phyloP scores from a whole-genome alignment of 2,888 invertebrate species.

The Andrena flavipes region DNA sequence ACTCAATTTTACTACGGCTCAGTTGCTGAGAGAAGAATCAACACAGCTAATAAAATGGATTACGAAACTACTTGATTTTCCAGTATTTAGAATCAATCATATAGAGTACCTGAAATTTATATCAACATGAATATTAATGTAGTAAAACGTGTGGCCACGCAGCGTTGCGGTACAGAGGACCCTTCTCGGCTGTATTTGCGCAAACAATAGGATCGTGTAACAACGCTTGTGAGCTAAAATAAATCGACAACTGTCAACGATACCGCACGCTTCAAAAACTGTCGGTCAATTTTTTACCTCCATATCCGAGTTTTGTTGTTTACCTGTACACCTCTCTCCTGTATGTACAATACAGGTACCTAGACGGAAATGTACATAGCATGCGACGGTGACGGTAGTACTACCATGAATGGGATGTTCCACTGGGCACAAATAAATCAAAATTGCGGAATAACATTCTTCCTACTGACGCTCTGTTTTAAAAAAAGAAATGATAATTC shows the following conservation, averaged over 20 bases:
- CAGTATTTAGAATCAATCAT: neutral
- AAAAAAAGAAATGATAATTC: neutral
- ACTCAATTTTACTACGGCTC: neutral
- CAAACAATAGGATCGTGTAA: slow-evolving; percentile 11
- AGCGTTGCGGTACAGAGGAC: neutral
- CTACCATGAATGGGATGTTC: neutral
- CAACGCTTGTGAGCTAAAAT: neutral
- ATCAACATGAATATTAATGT: slow-evolving; percentile 1
- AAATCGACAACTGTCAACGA: slow-evolving; percentile 15
- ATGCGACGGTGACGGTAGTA: neutral
- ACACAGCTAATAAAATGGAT: neutral
- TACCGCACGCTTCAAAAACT: slow-evolving; percentile 3
- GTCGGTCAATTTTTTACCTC: neutral
- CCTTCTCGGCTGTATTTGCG: neutral
- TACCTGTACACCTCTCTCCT: too few species aligned
- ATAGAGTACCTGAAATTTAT: slow-evolving; percentile 10
- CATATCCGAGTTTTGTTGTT: slow-evolving; percentile 10
- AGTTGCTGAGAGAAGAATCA: neutral
- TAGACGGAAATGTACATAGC: neutral
- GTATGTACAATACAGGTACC: neutral
- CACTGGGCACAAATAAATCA: neutral
- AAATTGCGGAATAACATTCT: neutral
- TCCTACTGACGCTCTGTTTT: too few species aligned
- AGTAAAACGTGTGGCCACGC: neutral
- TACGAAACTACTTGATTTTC: neutral